These are phyloP conservation scores for Monarcha castaneiventris DNA, from an alignment of 2,113 vertebrate genomes.

Conservation along the genomic window DNA sequence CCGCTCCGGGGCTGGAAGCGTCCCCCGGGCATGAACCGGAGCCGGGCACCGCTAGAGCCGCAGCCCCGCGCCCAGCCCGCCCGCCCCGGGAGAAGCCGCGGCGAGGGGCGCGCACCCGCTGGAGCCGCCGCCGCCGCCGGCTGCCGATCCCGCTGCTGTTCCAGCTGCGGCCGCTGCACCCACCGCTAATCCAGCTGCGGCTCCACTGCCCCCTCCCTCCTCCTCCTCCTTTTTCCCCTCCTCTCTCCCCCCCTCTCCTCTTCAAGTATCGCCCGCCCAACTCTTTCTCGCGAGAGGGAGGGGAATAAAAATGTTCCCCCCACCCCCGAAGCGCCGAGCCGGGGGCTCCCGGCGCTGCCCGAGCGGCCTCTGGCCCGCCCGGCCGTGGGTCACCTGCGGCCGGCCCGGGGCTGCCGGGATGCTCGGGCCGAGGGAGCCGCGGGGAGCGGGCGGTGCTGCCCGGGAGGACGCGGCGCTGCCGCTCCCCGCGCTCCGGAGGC, in stretches of 20 bases:
- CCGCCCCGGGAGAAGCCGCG: not conserved
- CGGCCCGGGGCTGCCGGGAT: not conserved
- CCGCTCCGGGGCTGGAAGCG: not conserved
- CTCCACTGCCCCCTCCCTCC: constrained; percentile 35
- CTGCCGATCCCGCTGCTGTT: constrained; percentile 30
- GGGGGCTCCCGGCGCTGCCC: not conserved
- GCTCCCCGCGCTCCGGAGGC: not conserved
- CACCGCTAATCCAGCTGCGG: constrained; percentile 36
- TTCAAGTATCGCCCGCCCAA: constrained; percentile 75
- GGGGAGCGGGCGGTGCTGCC: not conserved
- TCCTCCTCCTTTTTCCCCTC: constrained; percentile 42
- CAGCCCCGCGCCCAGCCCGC: not conserved
- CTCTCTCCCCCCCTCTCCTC: constrained; percentile 54
- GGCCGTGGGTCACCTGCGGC: constrained; percentile 36
- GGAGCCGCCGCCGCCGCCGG: constrained; percentile 35
- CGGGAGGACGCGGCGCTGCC: not conserved
- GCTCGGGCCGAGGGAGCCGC: not conserved
- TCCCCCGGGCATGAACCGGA: not conserved
- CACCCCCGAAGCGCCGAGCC: not conserved
- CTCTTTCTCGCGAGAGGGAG: constrained; percentile 75
- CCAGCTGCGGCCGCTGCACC: constrained; percentile 33
- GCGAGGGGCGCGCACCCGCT: constrained; percentile 58
- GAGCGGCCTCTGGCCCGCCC: not conserved
- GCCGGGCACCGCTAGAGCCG: not conserved
- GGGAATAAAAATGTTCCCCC: constrained; percentile 60